Base-by-base conservation (phyloP, 2,888 invertebrate genomes). In the Habrosyne pyritoides region DNA sequence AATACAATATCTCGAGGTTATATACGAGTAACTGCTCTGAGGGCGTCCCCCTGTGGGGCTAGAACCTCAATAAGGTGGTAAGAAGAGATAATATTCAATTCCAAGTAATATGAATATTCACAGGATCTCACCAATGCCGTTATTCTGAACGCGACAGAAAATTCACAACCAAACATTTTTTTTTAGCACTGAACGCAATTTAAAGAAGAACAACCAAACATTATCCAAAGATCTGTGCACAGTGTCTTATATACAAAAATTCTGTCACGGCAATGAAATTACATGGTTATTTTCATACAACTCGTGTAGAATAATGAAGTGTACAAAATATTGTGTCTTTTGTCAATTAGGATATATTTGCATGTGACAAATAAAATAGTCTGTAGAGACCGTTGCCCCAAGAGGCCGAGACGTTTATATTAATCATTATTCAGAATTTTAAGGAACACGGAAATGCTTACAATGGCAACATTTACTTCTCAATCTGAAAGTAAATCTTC, bases 121-220 rank as follows among this genome's bases (percentile, higher is more conserved):
- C 47, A 12, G 5, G 6, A 22, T 47, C 21, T 21, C 21, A 22
- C 21, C 48, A 49, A n/a, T 3, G 18, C 18, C 0, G 54, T 61
- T 18, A 54, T 47, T 59, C 63, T 33, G 8, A 52, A 46, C 18
- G 57, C 46, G 8, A 65, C 24, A 51, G 60, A 47, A 46, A 57
- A 59, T 47, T 63, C 55, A 57, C 53, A 54, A 56, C 57, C 54
- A 64, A 67, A 65, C 69, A 63, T 71, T 62, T 21, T 53, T 26
- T 2, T n/a, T 42, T 8, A 42, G 0, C 42, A 42, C 42, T 6
- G 0, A 42, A 42, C 18, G 1, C 21, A 52, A 47, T 36, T 22
- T 47, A 47, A 42, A 26, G 54, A 47, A 51, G 54, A 65, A 57
- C 42, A 26, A 47, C 49, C 7, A 49, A 62, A 22, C 46, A 67